Evolutionary conservation across 2,797 vertebrate genomes (phyloP), one percentile per base, ranked within the genome.

Genomic region (Crenichthys baileyi): DNA sequence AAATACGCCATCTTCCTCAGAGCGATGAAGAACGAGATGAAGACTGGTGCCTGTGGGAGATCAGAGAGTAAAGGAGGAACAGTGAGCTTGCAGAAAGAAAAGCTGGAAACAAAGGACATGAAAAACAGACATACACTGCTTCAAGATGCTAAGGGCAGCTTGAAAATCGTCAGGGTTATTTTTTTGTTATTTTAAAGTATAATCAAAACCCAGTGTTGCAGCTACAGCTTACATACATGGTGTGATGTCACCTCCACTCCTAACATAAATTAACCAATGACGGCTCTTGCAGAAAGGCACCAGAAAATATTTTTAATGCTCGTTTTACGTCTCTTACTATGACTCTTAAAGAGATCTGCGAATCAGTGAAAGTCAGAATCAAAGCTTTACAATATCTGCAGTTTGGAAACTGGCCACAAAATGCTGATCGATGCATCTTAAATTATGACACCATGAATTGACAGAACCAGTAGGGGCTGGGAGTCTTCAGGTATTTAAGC

Each of bases 21-120:
- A 0, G 96, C 97, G 29, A 98, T 93, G 94, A 98, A 98, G 94
- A 98, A 98, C 0, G 97, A 98, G 89, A 98, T 84, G 83, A 98
- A 98, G 85, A 98, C 44, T 0, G 97, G 97, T 0, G 96, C 91
- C 97, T 98, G 85, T 55, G 26, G 74, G 60, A 68, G 29, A 46
- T 15, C 5, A 55, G 61, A 11, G 61, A 0, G 39, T 7, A 1
- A 63, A n/a, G 55, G 46, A 51, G 44, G 2, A 2, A 29, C 56
- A 29, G 8, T 6, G 4, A 48, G 20, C 9, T 22, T 5, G 2
- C 0, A 51, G n/a, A 0, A 2, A 70, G 2, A 20, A 77, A 20
- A 70, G 16, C 6, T 22, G 58, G 20, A 36, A 0, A 74, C n/a
- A 29, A 5, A 44, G 16, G 11, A 29, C 24, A 58, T 12, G 22